Evolutionary conservation across 2,797 vertebrate species (phyloP).

Genomic region (Forpus xanthops): DNA sequence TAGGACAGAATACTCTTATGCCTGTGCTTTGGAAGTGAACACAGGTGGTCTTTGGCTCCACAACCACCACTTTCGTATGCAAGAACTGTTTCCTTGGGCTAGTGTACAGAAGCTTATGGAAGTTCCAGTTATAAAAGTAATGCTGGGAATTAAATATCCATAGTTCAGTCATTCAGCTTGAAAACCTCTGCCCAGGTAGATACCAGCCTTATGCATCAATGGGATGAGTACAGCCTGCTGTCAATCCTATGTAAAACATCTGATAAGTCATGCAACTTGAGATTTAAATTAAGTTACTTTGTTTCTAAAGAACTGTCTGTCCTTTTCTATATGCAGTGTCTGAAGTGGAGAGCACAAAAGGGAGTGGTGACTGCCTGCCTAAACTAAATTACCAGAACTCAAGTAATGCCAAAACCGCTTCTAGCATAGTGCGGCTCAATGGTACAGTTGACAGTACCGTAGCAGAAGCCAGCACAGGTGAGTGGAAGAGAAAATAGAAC

Average conservation of each 20-base stretch:
- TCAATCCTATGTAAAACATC: background rate
- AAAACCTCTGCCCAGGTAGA: background rate
- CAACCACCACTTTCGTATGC: background rate
- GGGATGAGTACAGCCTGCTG: fast-evolving
- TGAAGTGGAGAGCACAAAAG: conserved; percentile 78
- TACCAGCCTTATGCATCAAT: fast-evolving
- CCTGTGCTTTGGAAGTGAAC: background rate
- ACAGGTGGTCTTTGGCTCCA: background rate
- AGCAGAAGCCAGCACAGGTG: conserved; percentile 53
- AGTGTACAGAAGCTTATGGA: background rate
- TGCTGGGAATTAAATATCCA: background rate
- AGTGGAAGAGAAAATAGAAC: background rate
- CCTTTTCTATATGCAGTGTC: conserved; percentile 71
- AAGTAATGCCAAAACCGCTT: background rate
- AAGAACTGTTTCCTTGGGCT: background rate
- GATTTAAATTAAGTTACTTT: background rate
- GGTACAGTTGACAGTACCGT: background rate
- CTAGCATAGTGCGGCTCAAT: conserved; percentile 76
- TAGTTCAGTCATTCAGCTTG: background rate
- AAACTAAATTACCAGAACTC: conserved; percentile 68
- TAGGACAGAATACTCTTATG: background rate
- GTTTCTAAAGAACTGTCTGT: background rate
- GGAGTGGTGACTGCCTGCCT: conserved; percentile 77
- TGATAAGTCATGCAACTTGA: background rate
- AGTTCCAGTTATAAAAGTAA: background rate